phyloP scores from a whole-genome alignment of 2,888 invertebrate genomes.

The Chesias legatella region DNA sequence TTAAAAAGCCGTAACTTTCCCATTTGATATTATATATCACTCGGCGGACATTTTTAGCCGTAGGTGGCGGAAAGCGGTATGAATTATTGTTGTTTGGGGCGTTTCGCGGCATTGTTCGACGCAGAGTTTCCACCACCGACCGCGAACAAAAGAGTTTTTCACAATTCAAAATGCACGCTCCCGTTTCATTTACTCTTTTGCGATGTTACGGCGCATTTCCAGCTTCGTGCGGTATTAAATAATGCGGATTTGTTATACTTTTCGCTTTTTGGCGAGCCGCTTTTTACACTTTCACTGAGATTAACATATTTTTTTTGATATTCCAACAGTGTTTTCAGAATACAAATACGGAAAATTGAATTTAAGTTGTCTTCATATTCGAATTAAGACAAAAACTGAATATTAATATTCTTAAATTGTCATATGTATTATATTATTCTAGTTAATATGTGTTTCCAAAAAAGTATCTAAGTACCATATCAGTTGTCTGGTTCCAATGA shows the following conservation, averaged over 20 bases:
- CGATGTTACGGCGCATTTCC: slow-evolving; percentile 73
- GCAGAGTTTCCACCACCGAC: slow-evolving; percentile 62
- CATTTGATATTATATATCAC: slow-evolving; percentile 77
- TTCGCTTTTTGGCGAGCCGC: slow-evolving; percentile 51
- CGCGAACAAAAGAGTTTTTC: slow-evolving; percentile 77
- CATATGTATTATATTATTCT: too few relatives aligned
- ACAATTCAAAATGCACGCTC: slow-evolving; percentile 76
- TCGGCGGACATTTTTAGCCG: slow-evolving; percentile 78
- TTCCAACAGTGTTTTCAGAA: slow-evolving; percentile 17
- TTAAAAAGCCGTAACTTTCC: slow-evolving; percentile 76
- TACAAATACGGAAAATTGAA: too few relatives aligned
- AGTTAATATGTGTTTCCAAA: too few relatives aligned
- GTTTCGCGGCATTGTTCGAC: slow-evolving; percentile 71
- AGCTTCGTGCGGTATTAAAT: slow-evolving; percentile 73
- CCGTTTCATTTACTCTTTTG: slow-evolving; percentile 79
- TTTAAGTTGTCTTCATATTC: too few relatives aligned
- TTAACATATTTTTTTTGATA: slow-evolving; percentile 34
- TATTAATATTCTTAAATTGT: too few relatives aligned
- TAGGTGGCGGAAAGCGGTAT: slow-evolving; percentile 79
- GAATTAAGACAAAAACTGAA: too few relatives aligned
- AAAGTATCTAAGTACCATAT: too few relatives aligned
- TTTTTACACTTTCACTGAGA: slow-evolving; percentile 40
- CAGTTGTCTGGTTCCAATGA: too few relatives aligned
- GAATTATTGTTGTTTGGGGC: slow-evolving; percentile 79
- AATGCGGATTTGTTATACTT: slow-evolving; percentile 68